phyloP scores from a whole-genome alignment of 37 sponge, comb jelly and placozoan genomes.

The Crambe crambe region DNA sequence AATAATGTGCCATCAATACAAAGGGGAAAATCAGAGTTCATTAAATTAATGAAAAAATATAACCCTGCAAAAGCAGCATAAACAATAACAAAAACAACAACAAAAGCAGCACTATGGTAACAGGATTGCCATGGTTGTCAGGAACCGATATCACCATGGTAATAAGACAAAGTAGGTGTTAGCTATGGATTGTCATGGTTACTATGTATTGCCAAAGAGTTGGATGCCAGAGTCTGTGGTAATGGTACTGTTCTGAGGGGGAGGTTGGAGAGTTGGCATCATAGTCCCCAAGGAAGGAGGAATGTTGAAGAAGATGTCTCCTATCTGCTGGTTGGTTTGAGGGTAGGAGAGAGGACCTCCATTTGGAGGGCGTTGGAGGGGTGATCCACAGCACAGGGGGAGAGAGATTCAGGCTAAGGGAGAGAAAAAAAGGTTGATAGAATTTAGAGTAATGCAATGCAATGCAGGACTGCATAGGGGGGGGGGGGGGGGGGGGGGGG shows the following conservation, averaged over 20 bases:
- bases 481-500: too few relatives aligned
- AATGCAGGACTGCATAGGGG: too few relatives aligned
- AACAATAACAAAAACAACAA: too few relatives aligned
- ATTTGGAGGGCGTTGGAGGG: not conserved
- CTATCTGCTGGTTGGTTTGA: constrained; percentile 8
- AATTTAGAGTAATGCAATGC: too few relatives aligned
- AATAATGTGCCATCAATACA: too few relatives aligned
- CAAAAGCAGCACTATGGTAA: too few relatives aligned
- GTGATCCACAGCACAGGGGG: not conserved
- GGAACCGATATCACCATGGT: too few relatives aligned
- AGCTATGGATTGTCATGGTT: not conserved
- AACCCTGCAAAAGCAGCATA: not conserved
- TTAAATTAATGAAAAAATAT: too few relatives aligned
- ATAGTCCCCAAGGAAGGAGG: not conserved
- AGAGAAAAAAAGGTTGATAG: too few relatives aligned
- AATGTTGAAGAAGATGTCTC: constrained; percentile 34
- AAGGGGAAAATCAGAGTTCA: not conserved
- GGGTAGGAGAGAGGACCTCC: not conserved
- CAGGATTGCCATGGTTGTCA: too few relatives aligned
- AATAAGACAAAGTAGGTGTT: not conserved
- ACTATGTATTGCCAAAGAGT: constrained; percentile 27
- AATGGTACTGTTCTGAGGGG: not conserved
- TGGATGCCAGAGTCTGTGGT: not conserved
- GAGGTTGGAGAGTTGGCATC: not conserved
- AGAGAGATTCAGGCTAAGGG: constrained; percentile 25